phyloP scores from a whole-genome alignment of 2,888 invertebrate species.

The Rhingia rostrata region DNA sequence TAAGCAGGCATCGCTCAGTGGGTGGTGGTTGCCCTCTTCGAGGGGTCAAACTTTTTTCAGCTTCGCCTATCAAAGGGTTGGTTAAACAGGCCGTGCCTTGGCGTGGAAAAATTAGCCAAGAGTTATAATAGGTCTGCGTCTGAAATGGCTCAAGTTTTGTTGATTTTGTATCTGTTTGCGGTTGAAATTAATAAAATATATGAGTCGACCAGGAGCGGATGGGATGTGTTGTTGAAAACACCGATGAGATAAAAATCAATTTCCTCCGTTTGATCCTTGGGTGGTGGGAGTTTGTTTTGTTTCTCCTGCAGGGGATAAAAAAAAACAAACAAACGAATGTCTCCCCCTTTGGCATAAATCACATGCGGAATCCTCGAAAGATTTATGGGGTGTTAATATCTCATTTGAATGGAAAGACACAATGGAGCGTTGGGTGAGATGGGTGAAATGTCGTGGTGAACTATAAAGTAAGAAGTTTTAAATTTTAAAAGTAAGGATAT shows the following conservation, averaged over 20 bases:
- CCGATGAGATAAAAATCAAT: conserved; percentile 71
- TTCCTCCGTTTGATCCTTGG: conserved; percentile 41
- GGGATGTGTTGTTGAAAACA: conserved; percentile 13
- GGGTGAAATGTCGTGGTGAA: conserved; percentile 14
- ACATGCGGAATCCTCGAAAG: conserved; percentile 67
- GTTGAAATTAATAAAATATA: conserved; percentile 71
- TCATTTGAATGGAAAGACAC: conserved; percentile 65
- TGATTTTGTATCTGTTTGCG: conserved; percentile 69
- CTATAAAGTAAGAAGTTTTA: conserved; percentile 27
- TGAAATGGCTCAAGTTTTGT: conserved; percentile 56
- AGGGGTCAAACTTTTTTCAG: conserved; percentile 64
- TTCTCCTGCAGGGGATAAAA: conserved; percentile 24
- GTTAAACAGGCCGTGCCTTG: conserved; percentile 20
- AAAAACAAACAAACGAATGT: conserved; percentile 25
- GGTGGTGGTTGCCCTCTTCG: conserved; percentile 11
- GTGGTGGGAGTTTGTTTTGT: conserved; percentile 42
- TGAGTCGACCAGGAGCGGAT: neutral
- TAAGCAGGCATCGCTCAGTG: conserved; percentile 33
- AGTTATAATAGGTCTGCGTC: conserved; percentile 72
- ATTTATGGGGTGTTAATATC: conserved; percentile 75
- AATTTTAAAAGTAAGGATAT: too few relatives aligned
- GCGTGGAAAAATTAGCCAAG: conserved; percentile 63
- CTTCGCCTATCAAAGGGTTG: conserved; percentile 66
- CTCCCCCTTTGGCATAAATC: conserved; percentile 71
- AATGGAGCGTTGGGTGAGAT: conserved; percentile 7